Evolutionary conservation across 2,113 vertebrate genomes (phyloP), one percentile per base, ranked within the genome.

Genomic region (Deroptyus accipitrinus): DNA sequence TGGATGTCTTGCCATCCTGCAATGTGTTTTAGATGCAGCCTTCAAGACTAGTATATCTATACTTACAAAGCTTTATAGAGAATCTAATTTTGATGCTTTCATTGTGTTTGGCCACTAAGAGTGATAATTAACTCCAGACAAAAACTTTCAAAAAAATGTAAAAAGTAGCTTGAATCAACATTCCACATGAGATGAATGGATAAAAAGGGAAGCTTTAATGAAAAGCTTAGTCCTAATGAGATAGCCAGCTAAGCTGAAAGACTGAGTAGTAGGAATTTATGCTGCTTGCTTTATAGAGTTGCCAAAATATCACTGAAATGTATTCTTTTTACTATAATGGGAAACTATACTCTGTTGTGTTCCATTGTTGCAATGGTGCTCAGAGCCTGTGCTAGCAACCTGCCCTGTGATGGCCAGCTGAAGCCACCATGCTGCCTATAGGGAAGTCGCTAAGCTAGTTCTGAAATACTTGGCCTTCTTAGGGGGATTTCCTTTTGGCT

Each of bases 391-490:
- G 23, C 88, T 81, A 79, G 66, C 51, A 90, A 55, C 83, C 54
- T 88, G 46, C 49, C 46, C 67, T 57, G 48, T 70, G 85, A 41
- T 69, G 83, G 55, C 55, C 55, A 62, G 44, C 52, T 82, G 88
- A 39, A 94, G 76, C 25, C 11, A 52, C 55, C 22, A 10, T 8
- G 59, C 35, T 82, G 51, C 39, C 20, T 61, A 12, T 39, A 4
- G 31, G 35, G 44, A 95, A 90, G 76, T 95, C 63, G 22, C 22
- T 61, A 72, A 83, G 84, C 37, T 64, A 54, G 68, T 39, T 80
- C 49, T 88, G 83, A 93, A 95, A 74, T 94, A 41, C 22, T 70
- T 63, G 51, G 85, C 61, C 55, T 94, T 92, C 86, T 90, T 73
- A 42, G 67, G n/a, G 31, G 49, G 63, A 55, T 91, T 95, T 86